Evolutionary conservation across 2,888 invertebrate genomes (phyloP).

Genomic region (Eristalinus sepulchralis): DNA sequence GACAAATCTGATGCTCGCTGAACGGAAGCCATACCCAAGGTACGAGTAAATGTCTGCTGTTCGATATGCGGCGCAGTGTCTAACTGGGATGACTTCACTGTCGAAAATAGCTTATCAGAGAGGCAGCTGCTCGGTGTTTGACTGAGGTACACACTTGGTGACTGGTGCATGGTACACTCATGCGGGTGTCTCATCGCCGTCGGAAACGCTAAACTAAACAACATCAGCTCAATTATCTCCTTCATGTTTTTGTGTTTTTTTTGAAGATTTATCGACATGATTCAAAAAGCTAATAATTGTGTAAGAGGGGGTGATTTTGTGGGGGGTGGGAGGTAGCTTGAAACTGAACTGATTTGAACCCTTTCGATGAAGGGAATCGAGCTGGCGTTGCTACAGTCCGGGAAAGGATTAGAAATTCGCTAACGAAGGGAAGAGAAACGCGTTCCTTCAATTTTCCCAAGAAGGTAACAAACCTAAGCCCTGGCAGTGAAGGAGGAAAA

Average conservation of each 20-base stretch:
- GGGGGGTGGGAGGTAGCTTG: background rate
- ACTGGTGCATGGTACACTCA: background rate
- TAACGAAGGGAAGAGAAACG: no score
- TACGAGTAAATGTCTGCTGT: background rate
- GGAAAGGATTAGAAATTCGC: no score
- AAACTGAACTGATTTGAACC: no score
- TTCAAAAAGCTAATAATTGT: background rate
- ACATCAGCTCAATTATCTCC: background rate
- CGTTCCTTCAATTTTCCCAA: no score
- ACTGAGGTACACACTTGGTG: conserved; percentile 1
- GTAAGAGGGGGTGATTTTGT: background rate
- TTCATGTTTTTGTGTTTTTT: background rate
- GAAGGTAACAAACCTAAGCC: no score
- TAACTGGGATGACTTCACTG: conserved; percentile 35
- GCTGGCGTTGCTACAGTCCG: no score
- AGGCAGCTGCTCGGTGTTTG: background rate
- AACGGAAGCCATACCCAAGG: conserved; percentile 24
- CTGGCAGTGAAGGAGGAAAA: no score
- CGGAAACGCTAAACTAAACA: background rate
- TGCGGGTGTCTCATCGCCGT: background rate
- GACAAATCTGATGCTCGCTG: background rate
- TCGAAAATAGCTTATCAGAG: conserved; percentile 19
- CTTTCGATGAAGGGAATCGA: no score
- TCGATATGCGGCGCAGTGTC: background rate
- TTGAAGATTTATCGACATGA: background rate